These are phyloP conservation scores for Falco columbarius DNA, from an alignment of 2,797 vertebrate species.

Conservation along the genomic window DNA sequence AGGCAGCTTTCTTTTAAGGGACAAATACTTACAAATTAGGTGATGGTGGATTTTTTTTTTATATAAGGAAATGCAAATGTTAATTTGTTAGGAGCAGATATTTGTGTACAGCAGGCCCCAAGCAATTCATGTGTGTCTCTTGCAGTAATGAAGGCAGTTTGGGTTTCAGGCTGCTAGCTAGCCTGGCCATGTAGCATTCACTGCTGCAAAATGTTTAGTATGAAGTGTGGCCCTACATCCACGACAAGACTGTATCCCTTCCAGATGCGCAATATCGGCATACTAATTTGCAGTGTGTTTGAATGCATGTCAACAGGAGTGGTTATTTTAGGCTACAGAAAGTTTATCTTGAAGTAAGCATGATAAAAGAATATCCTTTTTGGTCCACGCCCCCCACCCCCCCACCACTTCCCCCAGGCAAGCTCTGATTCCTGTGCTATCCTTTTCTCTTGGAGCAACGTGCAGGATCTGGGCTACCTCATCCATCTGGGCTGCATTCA, in stretches of 20 bases:
- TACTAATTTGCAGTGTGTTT: background rate
- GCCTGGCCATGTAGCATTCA: background rate
- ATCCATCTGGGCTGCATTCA: background rate
- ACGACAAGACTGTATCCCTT: background rate
- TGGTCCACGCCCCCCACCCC: too few relatives aligned
- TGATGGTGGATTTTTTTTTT: background rate
- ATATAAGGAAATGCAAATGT: background rate
- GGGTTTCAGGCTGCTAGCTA: background rate
- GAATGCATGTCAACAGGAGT: background rate
- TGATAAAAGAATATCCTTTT: background rate
- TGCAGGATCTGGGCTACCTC: background rate
- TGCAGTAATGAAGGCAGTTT: background rate
- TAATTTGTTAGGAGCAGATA: background rate
- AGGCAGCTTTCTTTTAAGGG: background rate
- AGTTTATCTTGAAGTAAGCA: background rate
- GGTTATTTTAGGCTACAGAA: background rate
- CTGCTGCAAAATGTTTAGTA: background rate
- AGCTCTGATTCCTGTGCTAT: background rate
- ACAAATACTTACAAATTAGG: background rate
- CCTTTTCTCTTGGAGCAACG: background rate
- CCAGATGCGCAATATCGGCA: background rate
- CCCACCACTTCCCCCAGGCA: fast-evolving
- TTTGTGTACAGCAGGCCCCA: background rate
- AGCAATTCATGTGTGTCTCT: background rate
- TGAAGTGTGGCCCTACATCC: background rate